Percentiles rank a stretch among this genome's conserved stretches.
These are phyloP conservation scores for Shinisaurus crocodilurus DNA, from an alignment of 2,113 vertebrate genomes.

Conservation along the genomic window DNA sequence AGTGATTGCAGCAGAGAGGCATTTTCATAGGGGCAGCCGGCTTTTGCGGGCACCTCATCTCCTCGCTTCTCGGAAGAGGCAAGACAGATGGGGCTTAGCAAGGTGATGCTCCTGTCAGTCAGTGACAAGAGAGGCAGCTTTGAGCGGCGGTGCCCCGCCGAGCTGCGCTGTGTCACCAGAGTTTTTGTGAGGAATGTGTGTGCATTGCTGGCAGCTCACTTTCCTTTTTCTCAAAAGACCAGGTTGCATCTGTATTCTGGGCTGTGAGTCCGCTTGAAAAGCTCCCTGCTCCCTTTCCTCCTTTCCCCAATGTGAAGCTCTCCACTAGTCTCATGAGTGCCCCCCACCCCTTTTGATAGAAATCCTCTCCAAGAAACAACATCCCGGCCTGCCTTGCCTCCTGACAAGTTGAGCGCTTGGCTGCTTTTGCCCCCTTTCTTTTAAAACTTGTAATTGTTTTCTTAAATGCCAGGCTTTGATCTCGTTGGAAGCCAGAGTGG, in stretches of 20 bases:
- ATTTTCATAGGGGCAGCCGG: accelerated
- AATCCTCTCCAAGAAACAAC: not conserved
- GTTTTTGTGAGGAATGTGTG: not conserved
- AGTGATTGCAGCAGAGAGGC: constrained; percentile 3
- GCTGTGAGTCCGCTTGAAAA: not conserved
- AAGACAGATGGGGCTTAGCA: not conserved
- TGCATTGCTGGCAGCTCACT: not conserved
- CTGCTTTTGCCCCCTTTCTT: not conserved
- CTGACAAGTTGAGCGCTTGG: not conserved
- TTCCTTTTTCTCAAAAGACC: constrained; percentile 5
- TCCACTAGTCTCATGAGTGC: not conserved
- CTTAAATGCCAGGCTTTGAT: accelerated
- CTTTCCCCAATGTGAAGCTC: too few species aligned
- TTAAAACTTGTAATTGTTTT: not conserved
- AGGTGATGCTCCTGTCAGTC: not conserved
- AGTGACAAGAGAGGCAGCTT: accelerated
- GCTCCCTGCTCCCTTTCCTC: too few species aligned
- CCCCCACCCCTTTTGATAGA: not conserved
- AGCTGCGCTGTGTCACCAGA: not conserved
- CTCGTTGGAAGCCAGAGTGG: not conserved
- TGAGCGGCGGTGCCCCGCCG: not conserved
- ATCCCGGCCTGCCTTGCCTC: not conserved
- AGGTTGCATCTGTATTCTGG: not conserved
- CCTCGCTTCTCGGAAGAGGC: not conserved
- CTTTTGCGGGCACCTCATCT: not conserved